phyloP scores from a whole-genome alignment of 2,113 vertebrate genomes.

The Toxotes jaculatrix region DNA sequence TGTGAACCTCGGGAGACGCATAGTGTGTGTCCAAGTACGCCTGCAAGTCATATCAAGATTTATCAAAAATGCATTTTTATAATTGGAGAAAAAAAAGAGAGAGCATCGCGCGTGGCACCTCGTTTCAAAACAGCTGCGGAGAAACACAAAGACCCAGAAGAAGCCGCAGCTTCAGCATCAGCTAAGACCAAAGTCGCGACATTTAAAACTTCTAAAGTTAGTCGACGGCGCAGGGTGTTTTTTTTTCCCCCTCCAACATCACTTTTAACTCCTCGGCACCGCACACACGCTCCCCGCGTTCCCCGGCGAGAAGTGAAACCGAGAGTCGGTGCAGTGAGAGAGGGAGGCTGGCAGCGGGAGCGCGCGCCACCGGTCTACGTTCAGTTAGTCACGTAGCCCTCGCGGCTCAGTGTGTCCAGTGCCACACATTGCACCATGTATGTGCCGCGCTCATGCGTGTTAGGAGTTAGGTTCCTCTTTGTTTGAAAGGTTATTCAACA shows the following conservation, averaged over 20 bases:
- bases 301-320: constrained; percentile 47
- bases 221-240: background rate
- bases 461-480: background rate
- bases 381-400: constrained; percentile 85
- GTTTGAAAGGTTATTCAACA: background rate
- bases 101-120: background rate
- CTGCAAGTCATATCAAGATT: background rate
- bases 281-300: background rate
- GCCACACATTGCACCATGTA: background rate
- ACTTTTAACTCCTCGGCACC: background rate
- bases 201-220: background rate
- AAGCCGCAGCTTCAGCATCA: background rate
- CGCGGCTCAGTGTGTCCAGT: constrained; percentile 1
- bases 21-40: too few relatives aligned
- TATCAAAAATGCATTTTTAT: too few relatives aligned
- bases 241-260: too few relatives aligned
- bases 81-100: background rate
- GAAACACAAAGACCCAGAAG: background rate
- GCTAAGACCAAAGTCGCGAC: background rate
- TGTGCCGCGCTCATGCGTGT: background rate
- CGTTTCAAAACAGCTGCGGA: background rate
- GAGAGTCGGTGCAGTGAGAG: background rate
- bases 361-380: constrained; percentile 76
- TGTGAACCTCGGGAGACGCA: background rate
- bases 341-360: constrained; percentile 21